Evolutionary conservation across 2,113 vertebrate genomes (phyloP).

Genomic region (Camarhynchus parvulus): DNA sequence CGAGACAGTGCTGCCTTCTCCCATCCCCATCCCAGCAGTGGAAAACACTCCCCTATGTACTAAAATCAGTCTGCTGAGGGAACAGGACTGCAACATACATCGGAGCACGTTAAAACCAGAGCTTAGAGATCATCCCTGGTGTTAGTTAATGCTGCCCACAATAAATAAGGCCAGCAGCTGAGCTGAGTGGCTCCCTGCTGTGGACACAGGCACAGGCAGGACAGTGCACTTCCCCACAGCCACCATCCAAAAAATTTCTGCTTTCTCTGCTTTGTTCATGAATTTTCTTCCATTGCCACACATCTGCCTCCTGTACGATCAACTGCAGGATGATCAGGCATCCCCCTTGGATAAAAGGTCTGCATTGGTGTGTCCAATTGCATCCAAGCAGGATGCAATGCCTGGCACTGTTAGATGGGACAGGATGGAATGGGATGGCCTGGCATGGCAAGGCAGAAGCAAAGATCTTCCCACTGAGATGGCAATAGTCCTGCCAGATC

Average conservation of each 20-base stretch:
- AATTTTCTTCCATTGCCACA: neutral
- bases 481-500: neutral
- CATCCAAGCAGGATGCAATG: neutral
- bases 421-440: neutral
- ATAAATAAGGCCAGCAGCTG: neutral
- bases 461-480: fast-evolving
- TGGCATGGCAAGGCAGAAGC: fast-evolving
- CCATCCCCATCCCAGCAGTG: fast-evolving
- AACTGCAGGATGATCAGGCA: neutral
- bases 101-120: neutral
- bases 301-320: neutral
- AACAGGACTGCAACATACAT: fast-evolving
- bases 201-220: neutral
- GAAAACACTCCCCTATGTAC: neutral
- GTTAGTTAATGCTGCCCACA: neutral
- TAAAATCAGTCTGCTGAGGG: neutral
- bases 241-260: neutral
- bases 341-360: neutral
- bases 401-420: fast-evolving
- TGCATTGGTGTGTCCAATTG: fast-evolving
- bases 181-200: neutral
- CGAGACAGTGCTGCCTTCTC: fast-evolving
- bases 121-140: neutral
- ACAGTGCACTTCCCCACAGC: neutral
- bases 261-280: neutral